Evolutionary conservation across 2,888 invertebrate species (phyloP), one percentile per base, ranked within the genome.

Genomic region (Athetis lepigone): DNA sequence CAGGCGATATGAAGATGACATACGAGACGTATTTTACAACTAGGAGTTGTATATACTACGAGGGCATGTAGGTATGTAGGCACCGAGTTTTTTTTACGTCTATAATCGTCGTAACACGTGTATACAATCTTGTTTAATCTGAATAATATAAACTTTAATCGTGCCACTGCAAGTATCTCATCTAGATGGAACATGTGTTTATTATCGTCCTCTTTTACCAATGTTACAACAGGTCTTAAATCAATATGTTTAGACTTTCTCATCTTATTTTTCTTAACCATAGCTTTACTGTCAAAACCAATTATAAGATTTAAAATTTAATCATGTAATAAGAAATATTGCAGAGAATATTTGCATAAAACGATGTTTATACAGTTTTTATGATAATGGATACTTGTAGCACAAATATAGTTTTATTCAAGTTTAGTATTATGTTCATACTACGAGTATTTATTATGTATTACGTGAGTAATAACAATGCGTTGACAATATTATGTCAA

Each of bases 391-490:
- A n/a, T n/a, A n/a, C n/a, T n/a, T n/a, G n/a, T n/a, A n/a, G 33
- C 33, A 33, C 13, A 33, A 8, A 7, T 11, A 33, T 29, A 13
- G 33, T 33, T 33, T 33, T 33, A 33, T 11, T 13, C 33, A 33
- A 13, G 33, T 13, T 33, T 33, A 11, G 2, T 33, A 33, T 33
- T 33, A 33, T 3, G 13, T 4, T 1, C 13, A 33, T 6, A n/a
- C 7, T 33, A 4, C 19, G 19, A 37, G 23, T 16, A 40, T 21
- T 37, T 23, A 4, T 18, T 25, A 13, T 13, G 5, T 18, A 29
- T 18, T 25, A 13, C 8, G 5, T 18, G 25, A 6, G 37, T 11
- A 42, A 57, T 39, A 58, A 50, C 45, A 72, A 72, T 62, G 21
- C 33, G 21, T 36, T 11, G 23, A 25, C 40, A 51, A 49, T 55